phyloP scores from a whole-genome alignment of 2,797 vertebrate genomes.

The Tenualosa thibaudeaui region DNA sequence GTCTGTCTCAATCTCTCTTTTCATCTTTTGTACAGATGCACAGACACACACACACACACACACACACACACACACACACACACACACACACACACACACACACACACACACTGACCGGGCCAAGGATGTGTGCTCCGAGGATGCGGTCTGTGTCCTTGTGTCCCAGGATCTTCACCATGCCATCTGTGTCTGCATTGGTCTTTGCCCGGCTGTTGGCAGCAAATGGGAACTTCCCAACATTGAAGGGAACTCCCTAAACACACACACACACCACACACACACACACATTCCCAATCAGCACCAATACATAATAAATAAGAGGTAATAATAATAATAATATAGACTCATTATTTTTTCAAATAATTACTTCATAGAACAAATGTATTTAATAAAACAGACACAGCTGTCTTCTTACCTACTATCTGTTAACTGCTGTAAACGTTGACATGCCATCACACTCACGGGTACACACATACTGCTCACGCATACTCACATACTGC shows the following conservation, averaged over 20 bases:
- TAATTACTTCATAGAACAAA: too few species aligned
- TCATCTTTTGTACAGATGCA: neutral
- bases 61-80: neutral
- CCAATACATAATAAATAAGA: neutral
- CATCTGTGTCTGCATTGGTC: slow-evolving; percentile 94
- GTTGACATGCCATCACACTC: neutral
- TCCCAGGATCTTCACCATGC: slow-evolving; percentile 95
- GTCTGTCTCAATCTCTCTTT: too few species aligned
- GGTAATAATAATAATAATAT: too few species aligned
- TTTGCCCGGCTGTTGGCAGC: slow-evolving; percentile 97
- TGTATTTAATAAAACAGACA: too few species aligned
- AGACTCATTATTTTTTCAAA: too few species aligned
- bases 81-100: neutral
- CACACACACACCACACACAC: neutral
- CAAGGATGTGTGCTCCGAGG: slow-evolving; percentile 91
- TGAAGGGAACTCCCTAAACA: slow-evolving; percentile 85
- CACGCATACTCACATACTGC: too few species aligned
- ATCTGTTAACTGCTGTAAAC: too few species aligned
- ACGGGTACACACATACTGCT: neutral
- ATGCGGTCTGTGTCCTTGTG: slow-evolving; percentile 96
- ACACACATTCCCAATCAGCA: neutral
- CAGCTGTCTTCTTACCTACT: too few species aligned
- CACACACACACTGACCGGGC: slow-evolving; percentile 2
- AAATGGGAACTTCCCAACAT: slow-evolving; percentile 95
- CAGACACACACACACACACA: slow-evolving; percentile 4